Conservation (phyloP, 2,797 vertebrate genomes). For the Anguilla anguilla region DNA sequence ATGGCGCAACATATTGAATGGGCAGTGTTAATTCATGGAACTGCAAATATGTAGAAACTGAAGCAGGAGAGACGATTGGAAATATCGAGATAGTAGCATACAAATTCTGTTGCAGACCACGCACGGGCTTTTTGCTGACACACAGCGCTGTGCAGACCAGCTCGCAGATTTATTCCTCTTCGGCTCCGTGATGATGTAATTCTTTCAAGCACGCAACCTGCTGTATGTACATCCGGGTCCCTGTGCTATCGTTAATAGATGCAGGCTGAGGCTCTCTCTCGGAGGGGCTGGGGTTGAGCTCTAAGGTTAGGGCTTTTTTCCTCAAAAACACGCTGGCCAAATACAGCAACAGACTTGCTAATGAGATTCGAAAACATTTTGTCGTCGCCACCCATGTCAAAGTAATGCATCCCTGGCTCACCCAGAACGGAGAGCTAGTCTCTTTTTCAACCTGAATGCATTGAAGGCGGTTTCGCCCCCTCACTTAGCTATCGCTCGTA, state of each 20-base stretch:
- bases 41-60: not conserved
- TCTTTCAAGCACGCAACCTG: slow-evolving; percentile 70
- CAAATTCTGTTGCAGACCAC: not conserved
- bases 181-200: slow-evolving; percentile 70
- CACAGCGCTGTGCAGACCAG: slow-evolving; percentile 14
- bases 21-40: not conserved
- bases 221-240: slow-evolving; percentile 76
- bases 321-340: slow-evolving; percentile 33
- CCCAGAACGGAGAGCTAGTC: slow-evolving; percentile 68
- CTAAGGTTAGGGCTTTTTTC: slow-evolving; percentile 31
- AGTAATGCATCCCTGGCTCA: slow-evolving; percentile 64
- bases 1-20: not conserved
- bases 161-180: slow-evolving; percentile 16
- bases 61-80: not conserved
- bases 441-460: slow-evolving; percentile 68
- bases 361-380: slow-evolving; percentile 34
- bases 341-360: slow-evolving; percentile 22
- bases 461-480: slow-evolving; percentile 59
- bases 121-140: slow-evolving; percentile 23
- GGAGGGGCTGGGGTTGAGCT: slow-evolving; percentile 32
- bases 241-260: slow-evolving; percentile 43
- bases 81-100: not conserved
- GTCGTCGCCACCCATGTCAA: slow-evolving; percentile 24
- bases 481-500: slow-evolving; percentile 24
- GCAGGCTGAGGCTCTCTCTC: slow-evolving; percentile 55